phyloP scores from a whole-genome alignment of 2,888 invertebrate species.

The Siphlonurus alternatus region DNA sequence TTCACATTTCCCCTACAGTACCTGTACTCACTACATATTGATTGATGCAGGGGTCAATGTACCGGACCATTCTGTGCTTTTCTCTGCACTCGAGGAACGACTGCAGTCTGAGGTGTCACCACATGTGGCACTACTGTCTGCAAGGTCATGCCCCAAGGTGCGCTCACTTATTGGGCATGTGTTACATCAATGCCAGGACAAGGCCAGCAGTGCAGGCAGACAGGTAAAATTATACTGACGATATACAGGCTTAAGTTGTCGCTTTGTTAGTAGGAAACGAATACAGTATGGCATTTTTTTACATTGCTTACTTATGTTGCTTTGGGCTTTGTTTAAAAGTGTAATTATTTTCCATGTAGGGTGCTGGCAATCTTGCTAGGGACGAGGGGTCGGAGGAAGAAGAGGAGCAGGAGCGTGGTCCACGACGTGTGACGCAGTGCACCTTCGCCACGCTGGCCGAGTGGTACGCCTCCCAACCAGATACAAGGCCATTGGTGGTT shows the following conservation, averaged over 20 bases:
- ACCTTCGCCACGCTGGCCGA: background rate
- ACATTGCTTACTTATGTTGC: background rate
- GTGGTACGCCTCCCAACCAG: background rate
- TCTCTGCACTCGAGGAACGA: background rate
- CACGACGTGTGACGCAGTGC: background rate
- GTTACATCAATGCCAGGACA: background rate
- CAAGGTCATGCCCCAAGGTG: background rate
- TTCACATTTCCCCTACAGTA: too few relatives aligned
- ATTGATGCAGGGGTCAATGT: background rate
- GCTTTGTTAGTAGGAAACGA: too few relatives aligned
- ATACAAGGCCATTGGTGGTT: slow-evolving; percentile 33
- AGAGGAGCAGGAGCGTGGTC: background rate
- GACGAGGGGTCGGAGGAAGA: background rate
- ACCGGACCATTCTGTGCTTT: background rate
- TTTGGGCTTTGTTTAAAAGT: too few relatives aligned
- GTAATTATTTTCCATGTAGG: background rate
- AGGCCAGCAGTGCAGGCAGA: background rate
- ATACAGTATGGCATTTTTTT: background rate
- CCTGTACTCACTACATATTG: too few relatives aligned
- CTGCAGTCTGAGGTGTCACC: background rate
- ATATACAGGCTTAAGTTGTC: too few relatives aligned
- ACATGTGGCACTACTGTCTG: background rate
- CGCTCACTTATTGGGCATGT: background rate
- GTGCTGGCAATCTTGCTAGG: background rate
- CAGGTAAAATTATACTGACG: too few relatives aligned